Base-by-base conservation (phyloP, 35 echinoderm and acorn worm genomes). In the Patiria miniata region DNA sequence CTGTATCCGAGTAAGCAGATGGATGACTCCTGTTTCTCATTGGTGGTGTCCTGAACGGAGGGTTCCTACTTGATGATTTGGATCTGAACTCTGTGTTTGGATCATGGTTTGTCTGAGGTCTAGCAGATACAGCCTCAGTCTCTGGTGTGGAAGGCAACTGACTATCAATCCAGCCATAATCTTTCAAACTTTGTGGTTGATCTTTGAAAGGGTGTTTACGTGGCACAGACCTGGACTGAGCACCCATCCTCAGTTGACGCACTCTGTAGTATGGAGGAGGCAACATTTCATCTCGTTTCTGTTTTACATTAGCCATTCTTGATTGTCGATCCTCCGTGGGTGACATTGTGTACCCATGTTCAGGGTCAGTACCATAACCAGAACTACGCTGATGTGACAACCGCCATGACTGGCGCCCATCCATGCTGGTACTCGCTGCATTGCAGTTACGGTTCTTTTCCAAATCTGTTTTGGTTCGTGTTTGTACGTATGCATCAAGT, bases 281-380 rank as follows among this genome's bases (percentile, higher is more conserved):
- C 15, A 73, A 23, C 21, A 73, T 73, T 34, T 73, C 26, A 73
- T 73, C 65, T 23, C 65, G 21, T 34, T 73, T 73, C 65, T 73
- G 65, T 34, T 73, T 73, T 23, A 73, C 65, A 26, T 73, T 7
- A 14, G 65, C 65, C 65, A 73, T 73, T 30, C 65, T 73, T 0
- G 65, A 73, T 73, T 73, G 19, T 73, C 65, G 19, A 9, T 16
- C 34, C 3, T 73, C 65, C 1, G 26, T 34, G 4, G 42, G 42
- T 30, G 29, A 15, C 65, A 30, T 10, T 34, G 26, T 73, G n/a
- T 26, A 73, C 2, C 65, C 29, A 23, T 30, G 26, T 29, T 91
- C 88, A 8, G 89, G 88, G 65, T 95, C 93, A 1, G 93, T 91
- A 1, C 89, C 79, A 79, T 83, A 87, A 21, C 78, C 93, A 5